Conservation (phyloP, 2,888 invertebrate species). For the Tetragonula carbonaria region DNA sequence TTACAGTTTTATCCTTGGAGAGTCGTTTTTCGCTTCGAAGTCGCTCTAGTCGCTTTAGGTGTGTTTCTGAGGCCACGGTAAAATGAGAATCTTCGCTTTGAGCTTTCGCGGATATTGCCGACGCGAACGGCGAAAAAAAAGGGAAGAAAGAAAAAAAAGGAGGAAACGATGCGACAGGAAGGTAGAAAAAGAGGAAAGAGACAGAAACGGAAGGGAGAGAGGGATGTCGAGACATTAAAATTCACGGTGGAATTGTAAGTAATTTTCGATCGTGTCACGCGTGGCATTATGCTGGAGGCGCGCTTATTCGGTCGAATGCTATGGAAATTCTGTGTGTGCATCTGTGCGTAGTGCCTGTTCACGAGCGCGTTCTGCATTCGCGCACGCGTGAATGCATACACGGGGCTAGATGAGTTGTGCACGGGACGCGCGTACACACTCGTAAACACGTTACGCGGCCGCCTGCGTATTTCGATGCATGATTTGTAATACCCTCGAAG, state of each 20-base stretch:
- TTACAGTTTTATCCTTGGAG: not conserved
- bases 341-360: slow-evolving; percentile 49
- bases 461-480: slow-evolving; percentile 65
- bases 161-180: not conserved
- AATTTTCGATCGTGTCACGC: slow-evolving; percentile 42
- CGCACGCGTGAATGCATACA: slow-evolving; percentile 38
- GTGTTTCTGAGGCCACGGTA: not conserved
- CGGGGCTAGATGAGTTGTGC: slow-evolving; percentile 43
- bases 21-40: not conserved
- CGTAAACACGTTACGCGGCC: slow-evolving; percentile 33
- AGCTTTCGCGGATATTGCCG: slow-evolving; percentile 13
- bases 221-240: not conserved
- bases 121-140: not conserved
- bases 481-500: slow-evolving; percentile 70
- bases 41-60: not conserved
- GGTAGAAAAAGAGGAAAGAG: not conserved
- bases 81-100: slow-evolving; percentile 11
- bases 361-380: slow-evolving; percentile 38
- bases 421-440: slow-evolving; percentile 19
- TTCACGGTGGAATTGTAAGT: slow-evolving; percentile 23
- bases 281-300: slow-evolving; percentile 23
- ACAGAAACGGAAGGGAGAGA: not conserved
- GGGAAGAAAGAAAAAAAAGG: too few species aligned
- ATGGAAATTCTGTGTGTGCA: slow-evolving; percentile 62
- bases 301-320: slow-evolving; percentile 46